Base-by-base conservation (phyloP, 1,140 invertebrate species). In the Lethrus apterus region DNA sequence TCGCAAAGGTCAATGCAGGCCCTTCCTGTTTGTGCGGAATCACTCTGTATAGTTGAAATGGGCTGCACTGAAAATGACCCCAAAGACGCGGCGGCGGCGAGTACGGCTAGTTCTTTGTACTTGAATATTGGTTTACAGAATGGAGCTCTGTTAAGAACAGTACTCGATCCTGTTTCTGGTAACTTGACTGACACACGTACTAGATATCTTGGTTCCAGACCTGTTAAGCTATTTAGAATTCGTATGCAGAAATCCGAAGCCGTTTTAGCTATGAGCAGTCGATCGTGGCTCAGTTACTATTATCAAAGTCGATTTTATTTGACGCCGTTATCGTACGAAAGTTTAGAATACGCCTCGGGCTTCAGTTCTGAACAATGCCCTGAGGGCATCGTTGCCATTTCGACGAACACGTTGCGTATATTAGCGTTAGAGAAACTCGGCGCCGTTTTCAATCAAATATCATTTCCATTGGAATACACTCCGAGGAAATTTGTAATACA, bases 291-390 rank as follows among this genome's bases (percentile, higher is more conserved):
- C 1, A 95, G 93, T 65, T 99, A 99, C 60, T 94, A 94, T 55
- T 97, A 98, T 66, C 96, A 99, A 69, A 98, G 94, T 71, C 74
- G 87, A 33, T 95, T 94, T 60, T 93, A 98, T 70, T 71, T 98
- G 5, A 98, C 94, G 0, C 94, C 95, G 1, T 66, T 98, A 0
- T 97, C 93, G 0, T 98, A 98, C 62, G 93, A 98, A 70, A 88
- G 88, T 33, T 69, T 99, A 14, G 97, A 99, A 64, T 98, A 95
- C 73, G 96, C 97, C 0, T 94, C 93, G 0, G 93, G 94, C 8
- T 99, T 98, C 65, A 92, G 92, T 46, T 97, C 93, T 47, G 95
- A 99, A 70, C 96, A 99, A 68, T 99, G 96, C 76, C 92, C 93
- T 1, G 97, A 99, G 70, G 97, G 95, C 10, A 96, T 99, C 54